phyloP scores from a whole-genome alignment of 1,140 invertebrate genomes.

The Pollicipes pollicipes region DNA sequence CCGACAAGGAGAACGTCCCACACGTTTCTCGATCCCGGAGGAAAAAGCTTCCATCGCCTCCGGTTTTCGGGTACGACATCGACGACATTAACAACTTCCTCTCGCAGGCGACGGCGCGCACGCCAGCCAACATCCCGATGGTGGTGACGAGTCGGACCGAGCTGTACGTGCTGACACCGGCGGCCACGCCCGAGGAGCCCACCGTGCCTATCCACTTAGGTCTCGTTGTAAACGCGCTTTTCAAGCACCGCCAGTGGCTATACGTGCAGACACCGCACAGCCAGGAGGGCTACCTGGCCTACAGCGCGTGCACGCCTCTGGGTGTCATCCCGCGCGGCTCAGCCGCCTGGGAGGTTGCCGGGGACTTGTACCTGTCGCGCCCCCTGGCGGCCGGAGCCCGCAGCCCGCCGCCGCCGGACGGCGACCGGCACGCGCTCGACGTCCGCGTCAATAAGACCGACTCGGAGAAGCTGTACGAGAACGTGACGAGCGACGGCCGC shows the following conservation, averaged over 20 bases:
- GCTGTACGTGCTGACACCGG: constrained; percentile 7
- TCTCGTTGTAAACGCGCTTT: constrained; percentile 14
- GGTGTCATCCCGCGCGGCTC: not conserved
- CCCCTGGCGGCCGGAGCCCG: too few relatives aligned
- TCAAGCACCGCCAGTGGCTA: constrained; percentile 15
- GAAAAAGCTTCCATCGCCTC: not conserved
- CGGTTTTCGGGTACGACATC: not conserved
- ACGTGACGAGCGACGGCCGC: constrained; percentile 18
- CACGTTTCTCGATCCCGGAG: not conserved
- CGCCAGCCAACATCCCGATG: constrained; percentile 16
- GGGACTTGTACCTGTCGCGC: not conserved
- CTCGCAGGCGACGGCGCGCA: not conserved
- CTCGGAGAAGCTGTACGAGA: constrained; percentile 39
- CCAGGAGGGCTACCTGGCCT: constrained; percentile 12
- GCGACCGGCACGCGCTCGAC: not conserved
- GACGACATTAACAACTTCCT: not conserved
- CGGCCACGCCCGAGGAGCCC: not conserved
- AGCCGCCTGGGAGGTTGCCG: not conserved
- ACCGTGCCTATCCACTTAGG: constrained; percentile 12
- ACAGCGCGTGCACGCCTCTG: not conserved
- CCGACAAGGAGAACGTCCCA: too few relatives aligned
- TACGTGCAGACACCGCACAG: constrained; percentile 16
- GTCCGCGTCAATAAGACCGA: constrained; percentile 32
- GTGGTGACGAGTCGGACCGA: constrained; percentile 15
- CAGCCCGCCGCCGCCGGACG: not conserved